Base-by-base conservation (phyloP, 2,797 vertebrate species). In the Aldrovandia affinis region DNA sequence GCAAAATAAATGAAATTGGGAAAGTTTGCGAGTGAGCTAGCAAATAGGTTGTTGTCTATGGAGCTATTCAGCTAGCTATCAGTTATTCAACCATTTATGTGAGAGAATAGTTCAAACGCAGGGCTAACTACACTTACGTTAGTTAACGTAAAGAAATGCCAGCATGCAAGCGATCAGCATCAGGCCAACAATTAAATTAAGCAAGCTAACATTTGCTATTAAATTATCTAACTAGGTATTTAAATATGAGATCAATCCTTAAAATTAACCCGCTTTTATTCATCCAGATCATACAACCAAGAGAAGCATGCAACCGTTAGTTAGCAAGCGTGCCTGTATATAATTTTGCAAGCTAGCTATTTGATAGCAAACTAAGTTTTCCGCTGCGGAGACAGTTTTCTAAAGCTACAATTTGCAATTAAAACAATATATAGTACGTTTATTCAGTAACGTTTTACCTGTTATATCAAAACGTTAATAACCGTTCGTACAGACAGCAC, bases 391-490 rank as follows among this genome's bases (percentile, higher is more conserved):
- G 8, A 39, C 22, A 39, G 18, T 20, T 10, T 65, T 65, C 9
- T 65, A 30, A 10, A 65, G 63, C 12, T 42, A 33, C 33, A 73
- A 18, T 18, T 3, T 73, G 28, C 3, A 55, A 42, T 54, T 39
- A 44, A 81, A 57, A 30, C 25, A 61, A 59, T 52, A 68, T 8
- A 82, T 6, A n/a, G 2, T 44, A 39, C 22, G 47, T 65, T 65
- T 33, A 47, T 47, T 30, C 5, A 20, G 36, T 44, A 1, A 20
- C 12, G 7, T 20, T 77, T 42, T 81, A 84, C 78, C 61, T 81
- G 36, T 81, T 44, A 47, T 73, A 36, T 47, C 22, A 52, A 80
- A 84, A 36, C 47, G 83, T 20, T 33, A 44, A 81, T 33, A 81
- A 50, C 15, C 50, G 83, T 73, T 59, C 78, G 65, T 73, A 12